phyloP scores from a whole-genome alignment of 2,113 vertebrate species.

The Callorhinus ursinus region DNA sequence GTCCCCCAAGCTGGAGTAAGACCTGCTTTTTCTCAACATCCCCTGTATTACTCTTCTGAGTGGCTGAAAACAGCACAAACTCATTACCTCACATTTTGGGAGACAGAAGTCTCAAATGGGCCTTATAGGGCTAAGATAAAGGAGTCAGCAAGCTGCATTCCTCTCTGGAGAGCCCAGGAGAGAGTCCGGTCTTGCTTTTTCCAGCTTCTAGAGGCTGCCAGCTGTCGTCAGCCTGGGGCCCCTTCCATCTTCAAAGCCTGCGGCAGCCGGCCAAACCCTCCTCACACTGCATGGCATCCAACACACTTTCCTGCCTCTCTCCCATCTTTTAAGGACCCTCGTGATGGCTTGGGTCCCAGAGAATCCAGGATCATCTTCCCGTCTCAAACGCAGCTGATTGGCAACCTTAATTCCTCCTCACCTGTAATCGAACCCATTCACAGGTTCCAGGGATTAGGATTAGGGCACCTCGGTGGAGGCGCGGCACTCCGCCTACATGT shows the following conservation, averaged over 20 bases:
- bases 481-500: neutral
- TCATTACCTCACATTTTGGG: neutral
- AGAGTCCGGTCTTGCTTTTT: neutral
- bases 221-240: neutral
- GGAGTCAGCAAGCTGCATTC: fast-evolving
- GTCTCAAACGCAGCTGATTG: neutral
- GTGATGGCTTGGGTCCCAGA: neutral
- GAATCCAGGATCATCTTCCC: neutral
- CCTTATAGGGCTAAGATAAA: neutral
- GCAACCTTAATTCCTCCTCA: neutral
- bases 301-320: neutral
- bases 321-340: neutral
- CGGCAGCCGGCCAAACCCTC: neutral
- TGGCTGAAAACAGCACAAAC: neutral
- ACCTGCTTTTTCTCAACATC: neutral
- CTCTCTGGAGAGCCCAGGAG: neutral
- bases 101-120: neutral
- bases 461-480: neutral
- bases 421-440: neutral
- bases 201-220: neutral
- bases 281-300: neutral
- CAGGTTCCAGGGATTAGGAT: no score
- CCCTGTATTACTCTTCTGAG: neutral
- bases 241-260: neutral
- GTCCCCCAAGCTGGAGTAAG: neutral